phyloP scores from a whole-genome alignment of 2,888 invertebrate species.

The Caenorhabditis doughertyi region DNA sequence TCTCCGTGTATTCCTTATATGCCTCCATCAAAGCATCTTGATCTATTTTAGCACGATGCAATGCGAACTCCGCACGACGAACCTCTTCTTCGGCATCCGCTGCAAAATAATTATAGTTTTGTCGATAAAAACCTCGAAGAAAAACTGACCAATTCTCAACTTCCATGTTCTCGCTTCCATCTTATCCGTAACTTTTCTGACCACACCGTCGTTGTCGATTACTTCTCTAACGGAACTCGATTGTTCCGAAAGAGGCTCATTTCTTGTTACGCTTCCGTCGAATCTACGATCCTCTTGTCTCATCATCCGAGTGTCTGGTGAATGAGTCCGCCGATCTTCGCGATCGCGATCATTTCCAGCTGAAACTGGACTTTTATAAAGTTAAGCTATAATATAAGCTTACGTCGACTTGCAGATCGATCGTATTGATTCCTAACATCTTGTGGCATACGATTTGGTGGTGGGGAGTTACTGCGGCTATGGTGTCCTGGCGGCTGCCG shows the following conservation, averaged over 20 bases:
- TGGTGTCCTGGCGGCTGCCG: not conserved
- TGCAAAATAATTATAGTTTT: no score
- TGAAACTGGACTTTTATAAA: no score
- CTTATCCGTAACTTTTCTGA: not conserved
- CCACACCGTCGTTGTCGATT: no score
- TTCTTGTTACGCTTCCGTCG: no score
- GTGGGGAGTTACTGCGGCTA: not conserved
- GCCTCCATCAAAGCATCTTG: not conserved
- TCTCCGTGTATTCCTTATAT: conserved; percentile 27
- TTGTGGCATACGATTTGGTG: not conserved
- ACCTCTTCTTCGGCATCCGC: conserved; percentile 33
- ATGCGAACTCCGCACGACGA: conserved; percentile 20
- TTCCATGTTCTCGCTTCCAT: conserved; percentile 10
- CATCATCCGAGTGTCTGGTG: no score
- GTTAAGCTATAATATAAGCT: no score
- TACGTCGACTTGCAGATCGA: no score
- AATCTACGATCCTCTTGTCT: not conserved
- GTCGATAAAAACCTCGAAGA: no score
- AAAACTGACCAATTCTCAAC: conserved; percentile 16
- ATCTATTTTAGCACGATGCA: conserved; percentile 21
- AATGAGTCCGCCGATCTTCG: no score
- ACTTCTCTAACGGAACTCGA: not conserved
- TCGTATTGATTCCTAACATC: no score
- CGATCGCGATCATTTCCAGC: no score
- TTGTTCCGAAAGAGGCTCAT: no score